Evolutionary conservation across 2,888 invertebrate species (phyloP), one percentile per base, ranked within the genome.

Genomic region (Melolontha melolontha): DNA sequence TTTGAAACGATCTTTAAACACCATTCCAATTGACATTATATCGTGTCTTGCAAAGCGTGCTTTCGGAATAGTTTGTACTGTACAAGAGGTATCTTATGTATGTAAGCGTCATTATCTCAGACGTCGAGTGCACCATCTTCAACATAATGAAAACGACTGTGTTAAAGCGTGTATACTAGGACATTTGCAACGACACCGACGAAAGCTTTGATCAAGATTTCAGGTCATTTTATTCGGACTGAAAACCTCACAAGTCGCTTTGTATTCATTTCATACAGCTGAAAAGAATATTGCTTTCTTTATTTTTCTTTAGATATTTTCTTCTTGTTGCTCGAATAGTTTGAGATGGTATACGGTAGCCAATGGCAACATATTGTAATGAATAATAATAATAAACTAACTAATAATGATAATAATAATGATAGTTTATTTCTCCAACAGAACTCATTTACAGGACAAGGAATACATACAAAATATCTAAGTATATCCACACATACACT

Each of bases 131-230:
- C 42, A 42, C 41, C 52, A 52, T 64, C 64, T 64, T 29, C 64
- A 42, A 27, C 42, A 64, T 52, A 64, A 51, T 64, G 64, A 64
- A 64, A 64, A 64, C 64, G 64, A 52, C 52, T 64, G 40, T 52
- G 64, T 64, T 64, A 51, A 17, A 17, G 42, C 51, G 51, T 14
- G 42, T 27, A 52, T 64, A 27, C 17, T 52, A 64, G 52, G 64
- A 27, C 52, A 41, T 64, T 64, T 40, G 40, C 51, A 49, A 22
- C 66, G 57, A 57, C 55, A 57, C 22, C 39, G 50, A 11, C 14
- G 49, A 40, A 50, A 57, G 57, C 57, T 66, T 66, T 66, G 57
- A 66, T 66, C 57, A 66, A 57, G 57, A 57, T 66, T 34, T 66
- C 59, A 44, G 59, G 59, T 59, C 59, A 47, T 27, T 59, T 29